Percentiles rank a stretch among this genome's conserved stretches.
Conservation (phyloP, 2,797 vertebrate genomes). For the Ctenochaetus hawaiiensis region DNA sequence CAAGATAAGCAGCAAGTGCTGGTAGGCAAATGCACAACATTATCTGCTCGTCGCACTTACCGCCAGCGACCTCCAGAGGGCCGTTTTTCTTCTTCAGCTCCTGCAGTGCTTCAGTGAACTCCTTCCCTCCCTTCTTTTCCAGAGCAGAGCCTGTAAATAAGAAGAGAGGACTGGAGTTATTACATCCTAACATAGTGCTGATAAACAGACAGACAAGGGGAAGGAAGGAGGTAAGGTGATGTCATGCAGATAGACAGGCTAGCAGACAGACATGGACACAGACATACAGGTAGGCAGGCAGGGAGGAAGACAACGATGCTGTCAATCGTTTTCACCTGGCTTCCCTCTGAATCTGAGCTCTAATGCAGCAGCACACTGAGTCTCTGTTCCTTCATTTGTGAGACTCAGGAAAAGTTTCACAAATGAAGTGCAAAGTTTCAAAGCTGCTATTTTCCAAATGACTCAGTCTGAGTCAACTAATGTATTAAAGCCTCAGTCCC, state of each 20-base stretch:
- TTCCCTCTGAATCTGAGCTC: conserved; percentile 45
- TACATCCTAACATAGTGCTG: not conserved
- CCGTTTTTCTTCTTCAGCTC: conserved; percentile 97
- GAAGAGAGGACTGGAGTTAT: conserved; percentile 26
- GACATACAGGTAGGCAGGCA: not conserved
- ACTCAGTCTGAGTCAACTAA: conserved; percentile 52
- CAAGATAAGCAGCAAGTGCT: too few relatives aligned
- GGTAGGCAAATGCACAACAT: too few relatives aligned
- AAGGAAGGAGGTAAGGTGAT: conserved; percentile 24
- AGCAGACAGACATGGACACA: conserved; percentile 20
- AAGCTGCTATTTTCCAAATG: conserved; percentile 47
- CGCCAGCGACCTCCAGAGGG: conserved; percentile 95
- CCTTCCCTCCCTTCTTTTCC: conserved; percentile 97
- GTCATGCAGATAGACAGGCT: conserved; percentile 50
- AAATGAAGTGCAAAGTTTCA: conserved; percentile 30
- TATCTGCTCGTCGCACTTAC: conserved; percentile 73
- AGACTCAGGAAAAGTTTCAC: conserved; percentile 26
- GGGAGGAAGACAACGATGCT: conserved; percentile 41
- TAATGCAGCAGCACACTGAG: not conserved
- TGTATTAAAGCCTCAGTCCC: conserved; percentile 23
- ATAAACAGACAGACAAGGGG: conserved; percentile 13
- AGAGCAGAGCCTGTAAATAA: conserved; percentile 89
- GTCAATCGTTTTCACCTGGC: conserved; percentile 48
- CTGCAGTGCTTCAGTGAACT: conserved; percentile 92
- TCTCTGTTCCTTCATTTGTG: conserved; percentile 9